phyloP scores from a whole-genome alignment of 2,113 vertebrate species.

The Glaucomys volans region DNA sequence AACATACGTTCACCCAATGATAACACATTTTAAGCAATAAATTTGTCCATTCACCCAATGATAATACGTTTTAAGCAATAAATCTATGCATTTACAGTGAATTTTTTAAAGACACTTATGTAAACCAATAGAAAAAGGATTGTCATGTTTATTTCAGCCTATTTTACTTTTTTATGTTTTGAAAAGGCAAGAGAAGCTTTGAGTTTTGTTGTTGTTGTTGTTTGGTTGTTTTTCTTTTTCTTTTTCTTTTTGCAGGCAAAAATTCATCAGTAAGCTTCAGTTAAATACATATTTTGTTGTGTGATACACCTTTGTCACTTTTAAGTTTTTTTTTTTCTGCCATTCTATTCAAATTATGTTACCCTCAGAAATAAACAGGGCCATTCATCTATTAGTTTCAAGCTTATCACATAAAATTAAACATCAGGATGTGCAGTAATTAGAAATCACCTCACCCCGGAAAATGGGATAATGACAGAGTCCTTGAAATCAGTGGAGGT shows the following conservation, averaged over 20 bases:
- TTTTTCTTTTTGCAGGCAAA: neutral
- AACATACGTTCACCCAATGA: neutral
- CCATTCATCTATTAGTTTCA: conserved; percentile 78
- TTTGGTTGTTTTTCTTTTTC: neutral
- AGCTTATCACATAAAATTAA: conserved; percentile 84
- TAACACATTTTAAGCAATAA: neutral
- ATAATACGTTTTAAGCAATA: neutral
- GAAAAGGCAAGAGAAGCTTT: neutral
- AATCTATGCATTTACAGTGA: neutral
- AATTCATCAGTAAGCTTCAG: neutral
- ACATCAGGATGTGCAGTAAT: conserved; percentile 84
- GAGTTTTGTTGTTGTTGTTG: neutral
- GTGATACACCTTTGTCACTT: conserved; percentile 20
- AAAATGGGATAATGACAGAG: conserved; percentile 88
- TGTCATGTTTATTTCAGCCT: conserved; percentile 1
- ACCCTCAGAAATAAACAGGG: conserved; percentile 66
- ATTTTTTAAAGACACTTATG: conserved; percentile 27
- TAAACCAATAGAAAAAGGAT: conserved; percentile 35
- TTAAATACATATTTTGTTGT: conserved; percentile 44
- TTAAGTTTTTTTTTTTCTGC: neutral
- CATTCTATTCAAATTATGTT: conserved; percentile 59
- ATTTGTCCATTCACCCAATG: neutral
- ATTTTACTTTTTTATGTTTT: neutral
- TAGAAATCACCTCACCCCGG: conserved; percentile 85
- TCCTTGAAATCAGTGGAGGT: conserved; percentile 91